Base-by-base conservation (phyloP, 2,113 vertebrate genomes). In the Setophaga kirtlandii region DNA sequence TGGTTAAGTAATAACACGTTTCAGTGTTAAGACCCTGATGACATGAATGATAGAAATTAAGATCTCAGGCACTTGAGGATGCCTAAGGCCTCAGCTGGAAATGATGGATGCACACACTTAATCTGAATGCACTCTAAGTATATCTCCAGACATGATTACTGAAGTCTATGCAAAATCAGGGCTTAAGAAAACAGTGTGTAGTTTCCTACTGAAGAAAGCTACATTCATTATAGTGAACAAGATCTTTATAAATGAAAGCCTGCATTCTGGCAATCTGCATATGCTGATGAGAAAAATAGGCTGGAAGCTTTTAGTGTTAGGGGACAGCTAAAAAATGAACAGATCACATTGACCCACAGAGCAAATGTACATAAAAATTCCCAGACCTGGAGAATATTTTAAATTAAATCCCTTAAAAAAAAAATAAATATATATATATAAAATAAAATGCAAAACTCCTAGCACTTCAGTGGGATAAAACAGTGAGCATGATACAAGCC, bases 21-120 rank as follows among this genome's bases (percentile, higher is more conserved):
- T 75, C 55, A 42, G 64, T 41, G 39, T 60, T 95, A 93, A 96
- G 93, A 95, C 94, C 90, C 93, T 86, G 88, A 95, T 88, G 88
- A 93, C 92, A 91, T 63, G 39, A 97, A 94, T 85, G 90, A 91
- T 84, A 91, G 87, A 96, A 94, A 96, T 95, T 77, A 91, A 91
- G 79, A 95, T 83, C 90, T 94, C 67, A 6, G 79, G 87, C 92
- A 93, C 89, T 87, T 67, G 30, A 87, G 87, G 59, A 83, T 70
- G 91, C 95, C 91, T 74, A 77, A 69, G 87, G 94, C 81, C 94
- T 87, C 94, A 95, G 89, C 91, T 94, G 93, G 78, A 87, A 94
- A 74, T 63, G 89, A 95, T 60, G 87, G 93, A 91, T 87, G 89
- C 70, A 83, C 74, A 80, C 56, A 75, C 69, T 95, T 89, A 93